These are phyloP conservation scores for Nomada hirtipes DNA, from an alignment of 2,888 invertebrate genomes.

Conservation along the genomic window DNA sequence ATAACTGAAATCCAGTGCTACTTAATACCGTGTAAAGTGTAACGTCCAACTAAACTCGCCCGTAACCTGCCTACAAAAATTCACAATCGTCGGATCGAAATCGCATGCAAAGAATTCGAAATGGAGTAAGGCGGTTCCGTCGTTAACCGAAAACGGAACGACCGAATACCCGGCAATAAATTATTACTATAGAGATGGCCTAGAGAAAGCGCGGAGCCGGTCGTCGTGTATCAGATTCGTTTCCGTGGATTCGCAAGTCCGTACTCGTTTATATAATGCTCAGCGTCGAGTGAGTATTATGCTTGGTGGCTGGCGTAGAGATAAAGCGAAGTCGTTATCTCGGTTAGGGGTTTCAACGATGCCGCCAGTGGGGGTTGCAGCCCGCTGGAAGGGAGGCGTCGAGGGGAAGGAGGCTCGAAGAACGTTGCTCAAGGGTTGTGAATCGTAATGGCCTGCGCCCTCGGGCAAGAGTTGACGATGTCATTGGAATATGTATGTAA, in stretches of 20 bases:
- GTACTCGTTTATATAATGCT: slow-evolving; percentile 63
- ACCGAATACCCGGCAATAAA: slow-evolving; percentile 25
- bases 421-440: slow-evolving; percentile 71
- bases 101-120: neutral
- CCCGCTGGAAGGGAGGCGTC: neutral
- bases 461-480: slow-evolving; percentile 69
- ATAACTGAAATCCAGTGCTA: too few species aligned
- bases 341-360: slow-evolving; percentile 68
- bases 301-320: slow-evolving; percentile 68
- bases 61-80: too few species aligned
- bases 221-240: slow-evolving; percentile 41
- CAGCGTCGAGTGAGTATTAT: slow-evolving; percentile 64
- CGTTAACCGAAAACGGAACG: slow-evolving; percentile 30
- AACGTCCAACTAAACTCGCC: too few species aligned
- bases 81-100: neutral
- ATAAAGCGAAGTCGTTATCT: slow-evolving; percentile 75
- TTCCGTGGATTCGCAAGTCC: slow-evolving; percentile 48
- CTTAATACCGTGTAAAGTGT: too few species aligned
- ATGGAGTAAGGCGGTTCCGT: neutral
- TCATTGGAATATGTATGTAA: slow-evolving; percentile 65
- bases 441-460: slow-evolving; percentile 72
- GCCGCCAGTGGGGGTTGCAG: slow-evolving; percentile 34
- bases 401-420: slow-evolving; percentile 54
- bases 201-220: slow-evolving; percentile 23
- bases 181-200: slow-evolving; percentile 20